Evolutionary conservation across 2,888 invertebrate genomes (phyloP), one percentile per base, ranked within the genome.

Genomic region (Barypeithes pellucidus): DNA sequence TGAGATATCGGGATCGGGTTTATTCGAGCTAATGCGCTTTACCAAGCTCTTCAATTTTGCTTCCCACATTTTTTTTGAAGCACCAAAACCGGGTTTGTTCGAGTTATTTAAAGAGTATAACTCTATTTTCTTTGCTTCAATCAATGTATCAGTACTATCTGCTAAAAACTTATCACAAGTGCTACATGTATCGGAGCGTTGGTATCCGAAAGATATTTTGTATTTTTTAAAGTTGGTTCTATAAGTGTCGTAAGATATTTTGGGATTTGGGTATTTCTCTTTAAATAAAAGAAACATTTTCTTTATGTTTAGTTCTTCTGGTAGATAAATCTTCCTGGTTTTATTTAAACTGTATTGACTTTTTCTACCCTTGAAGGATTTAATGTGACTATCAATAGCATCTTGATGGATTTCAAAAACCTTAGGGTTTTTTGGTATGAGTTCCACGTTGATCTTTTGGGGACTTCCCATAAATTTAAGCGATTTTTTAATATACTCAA

Each of bases 291-390:
- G 4, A 43, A 22, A 29, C 29, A 57, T 76, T 62, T 71, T 70
- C 57, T 73, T 71, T 36, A 67, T 65, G 61, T 67, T 74, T n/a
- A 39, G 12, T 3, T 39, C 39, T 39, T 39, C 39, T 39, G 39
- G 39, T 8, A 39, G 9, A 39, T 39, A 39, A 12, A 39, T 39
- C n/a, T 39, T 39, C n/a, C n/a, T 39, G 1, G 63, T n/a, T 63
- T 63, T 43, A 24, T 63, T 39, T 43, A 63, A 18, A 24, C 45
- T 63, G 24, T 63, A 47, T 7, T 45, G 63, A 14, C 18, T 41
- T 29, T 33, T 36, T 45, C 45, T 63, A 3, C 41, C 63, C 14
- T 63, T 63, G n/a, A 63, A 63, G 9, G 47, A 63, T 41, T 63
- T 54, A 20, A 63, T 63, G 14, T 63, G 63, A 5, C 2, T 3